A percentile compares a stretch with the other conserved stretches of the same genome.
Evolutionary conservation across 2,797 vertebrate genomes (phyloP).

Genomic region (Xiphorhynchus erythropygius): DNA sequence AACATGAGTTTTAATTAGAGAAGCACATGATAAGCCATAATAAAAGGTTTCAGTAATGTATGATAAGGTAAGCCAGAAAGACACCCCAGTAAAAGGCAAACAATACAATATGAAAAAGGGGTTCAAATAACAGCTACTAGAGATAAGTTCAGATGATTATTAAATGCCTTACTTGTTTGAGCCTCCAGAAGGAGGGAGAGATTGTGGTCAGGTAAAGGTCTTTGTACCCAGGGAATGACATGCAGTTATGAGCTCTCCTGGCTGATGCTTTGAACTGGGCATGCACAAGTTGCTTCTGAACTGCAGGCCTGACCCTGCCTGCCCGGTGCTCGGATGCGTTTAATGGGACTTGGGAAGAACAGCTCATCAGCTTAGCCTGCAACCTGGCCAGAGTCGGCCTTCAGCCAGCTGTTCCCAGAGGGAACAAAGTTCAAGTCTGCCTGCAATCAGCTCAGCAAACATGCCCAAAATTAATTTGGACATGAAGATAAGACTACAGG

Average conservation of each 20-base stretch:
- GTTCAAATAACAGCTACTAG: background rate
- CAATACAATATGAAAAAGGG: background rate
- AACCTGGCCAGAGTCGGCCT: background rate
- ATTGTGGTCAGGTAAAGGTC: background rate
- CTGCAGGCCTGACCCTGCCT: background rate
- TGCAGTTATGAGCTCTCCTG: background rate
- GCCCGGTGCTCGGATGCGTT: rapidly evolving
- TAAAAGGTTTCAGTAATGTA: background rate
- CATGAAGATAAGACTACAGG: background rate
- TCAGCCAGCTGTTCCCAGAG: background rate
- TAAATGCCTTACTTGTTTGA: background rate
- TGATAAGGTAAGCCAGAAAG: background rate
- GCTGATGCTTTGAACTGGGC: background rate
- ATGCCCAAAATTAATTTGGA: conserved; percentile 30
- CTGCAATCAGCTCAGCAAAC: background rate
- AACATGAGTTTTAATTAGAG: background rate
- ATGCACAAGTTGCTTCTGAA: background rate
- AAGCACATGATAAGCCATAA: background rate
- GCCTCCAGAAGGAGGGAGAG: background rate
- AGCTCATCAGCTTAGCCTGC: background rate
- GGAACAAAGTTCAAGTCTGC: background rate
- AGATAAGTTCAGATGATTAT: background rate
- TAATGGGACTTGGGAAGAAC: background rate
- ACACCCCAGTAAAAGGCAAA: background rate
- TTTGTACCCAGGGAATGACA: background rate